Base-by-base conservation (phyloP, 2,113 vertebrate genomes). In the Balaeniceps rex region DNA sequence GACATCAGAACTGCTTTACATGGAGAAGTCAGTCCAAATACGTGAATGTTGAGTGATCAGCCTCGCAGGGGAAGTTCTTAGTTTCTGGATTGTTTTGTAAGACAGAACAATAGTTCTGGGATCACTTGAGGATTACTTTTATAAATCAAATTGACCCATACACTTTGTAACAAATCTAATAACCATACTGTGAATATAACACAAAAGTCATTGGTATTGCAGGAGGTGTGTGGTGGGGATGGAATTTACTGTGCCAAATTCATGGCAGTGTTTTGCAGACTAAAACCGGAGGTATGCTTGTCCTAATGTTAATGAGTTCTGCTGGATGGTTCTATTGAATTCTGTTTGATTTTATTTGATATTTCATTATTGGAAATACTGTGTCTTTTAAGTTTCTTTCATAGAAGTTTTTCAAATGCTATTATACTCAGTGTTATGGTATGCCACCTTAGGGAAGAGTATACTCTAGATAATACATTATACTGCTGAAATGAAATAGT, bases 1-100 rank as follows among this genome's bases (percentile, higher is more conserved):
- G 81, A 13, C 0, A 1, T 65, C 44, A 40, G 42, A 84, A 23
- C 23, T 60, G 9, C 29, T 79, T 64, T n/a, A 9, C 4, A 0
- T 75, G 49, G 34, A 49, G 24, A 72, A 60, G 22, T 31, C 57
- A 52, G 36, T 69, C 55, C 44, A 40, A 33, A 47, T 51, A 19
- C 18, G 9, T 47, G n/a, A 49, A 19, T 31, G 15, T 11, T 66
- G 71, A 70, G 33, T 51, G 13, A 1, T 66, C 14, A 18, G 70
- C 33, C 34, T 94, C 16, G 13, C 19, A 55, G 55, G 26, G n/a
- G 34, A 85, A 76, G 46, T 70, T 80, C 66, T 85, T 40, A 40
- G 11, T 76, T 93, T 76, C 31, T 89, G 33, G 49, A 33, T 66
- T 78, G 31, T 75, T 87, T 75, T 66, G 9, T 46, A 69, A 83